These are phyloP conservation scores for Pseudobourletiella spinata DNA, from an alignment of 1,140 invertebrate species.

Conservation along the genomic window DNA sequence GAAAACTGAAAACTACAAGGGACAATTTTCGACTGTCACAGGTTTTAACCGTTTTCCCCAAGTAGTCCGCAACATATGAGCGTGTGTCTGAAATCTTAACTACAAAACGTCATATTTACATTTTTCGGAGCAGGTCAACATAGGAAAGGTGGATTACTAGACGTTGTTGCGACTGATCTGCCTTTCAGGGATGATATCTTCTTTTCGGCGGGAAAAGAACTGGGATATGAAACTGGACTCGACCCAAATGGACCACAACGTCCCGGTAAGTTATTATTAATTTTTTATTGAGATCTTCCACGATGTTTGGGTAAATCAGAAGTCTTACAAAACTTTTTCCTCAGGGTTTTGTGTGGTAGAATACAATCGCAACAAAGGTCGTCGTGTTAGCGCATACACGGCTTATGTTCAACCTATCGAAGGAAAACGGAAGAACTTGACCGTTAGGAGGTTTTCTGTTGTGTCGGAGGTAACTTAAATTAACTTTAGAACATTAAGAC, in stretches of 20 bases:
- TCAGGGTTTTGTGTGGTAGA: neutral
- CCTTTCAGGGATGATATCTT: neutral
- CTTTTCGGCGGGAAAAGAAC: constrained; percentile 9
- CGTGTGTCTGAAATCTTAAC: neutral
- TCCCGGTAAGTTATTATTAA: neutral
- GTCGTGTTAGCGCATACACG: constrained; percentile 1
- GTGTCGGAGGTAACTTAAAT: constrained; percentile 14
- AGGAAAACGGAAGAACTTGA: neutral
- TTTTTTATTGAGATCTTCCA: neutral
- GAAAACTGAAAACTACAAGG: constrained; percentile 41
- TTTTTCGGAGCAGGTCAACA: neutral
- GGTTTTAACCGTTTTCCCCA: neutral
- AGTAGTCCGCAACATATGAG: neutral
- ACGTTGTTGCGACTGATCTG: neutral
- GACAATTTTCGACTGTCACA: neutral
- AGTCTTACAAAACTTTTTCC: neutral
- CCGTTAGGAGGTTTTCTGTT: neutral
- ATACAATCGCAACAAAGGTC: neutral
- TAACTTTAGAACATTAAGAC: no score
- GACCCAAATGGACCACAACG: constrained; percentile 10
- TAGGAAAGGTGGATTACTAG: neutral
- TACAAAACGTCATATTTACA: neutral
- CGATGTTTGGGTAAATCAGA: neutral
- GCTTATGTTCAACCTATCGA: constrained; percentile 15
- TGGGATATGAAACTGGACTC: neutral